Conservation (phyloP, 2,888 invertebrate species). For the Cephalotes varians region DNA sequence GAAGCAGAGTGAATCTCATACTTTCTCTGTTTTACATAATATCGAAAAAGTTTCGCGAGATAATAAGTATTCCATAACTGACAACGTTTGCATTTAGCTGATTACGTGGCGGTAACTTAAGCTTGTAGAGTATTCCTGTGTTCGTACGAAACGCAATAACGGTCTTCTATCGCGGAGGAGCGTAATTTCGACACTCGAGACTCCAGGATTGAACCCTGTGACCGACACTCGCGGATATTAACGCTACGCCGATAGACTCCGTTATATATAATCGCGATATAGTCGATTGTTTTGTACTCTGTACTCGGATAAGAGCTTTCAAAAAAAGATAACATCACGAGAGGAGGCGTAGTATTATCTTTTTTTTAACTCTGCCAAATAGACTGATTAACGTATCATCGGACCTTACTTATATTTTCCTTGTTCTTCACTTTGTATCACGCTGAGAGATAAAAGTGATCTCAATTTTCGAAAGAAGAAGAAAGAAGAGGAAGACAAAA, state of each 20-base stretch:
- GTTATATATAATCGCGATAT: conserved; percentile 8
- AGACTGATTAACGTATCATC: conserved; percentile 40
- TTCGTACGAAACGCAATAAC: conserved; percentile 37
- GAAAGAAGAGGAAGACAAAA: background rate
- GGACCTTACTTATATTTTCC: conserved; percentile 16
- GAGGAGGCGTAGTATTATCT: conserved; percentile 19
- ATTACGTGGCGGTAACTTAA: conserved; percentile 25
- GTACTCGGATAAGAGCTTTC: conserved; percentile 31
- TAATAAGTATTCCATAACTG: conserved; percentile 28
- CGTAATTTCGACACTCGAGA: conserved; percentile 18
- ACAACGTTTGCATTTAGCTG: conserved; percentile 26
- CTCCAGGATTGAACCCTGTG: background rate
- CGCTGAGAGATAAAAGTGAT: background rate
- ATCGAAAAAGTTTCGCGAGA: conserved; percentile 8
- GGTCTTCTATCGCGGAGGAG: conserved; percentile 17
- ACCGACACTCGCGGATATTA: conserved; percentile 8
- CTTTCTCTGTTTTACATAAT: conserved; percentile 29
- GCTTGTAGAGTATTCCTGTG: conserved; percentile 17
- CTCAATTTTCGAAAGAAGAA: background rate
- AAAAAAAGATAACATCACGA: conserved; percentile 15
- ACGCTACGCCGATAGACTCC: conserved; percentile 1
- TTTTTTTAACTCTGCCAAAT: conserved; percentile 22
- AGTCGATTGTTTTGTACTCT: conserved; percentile 25
- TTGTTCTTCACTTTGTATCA: conserved; percentile 19
- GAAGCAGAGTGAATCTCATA: conserved; percentile 2